Evolutionary conservation across 2,888 invertebrate species (phyloP).

Genomic region (Caenorhabditis sp.): DNA sequence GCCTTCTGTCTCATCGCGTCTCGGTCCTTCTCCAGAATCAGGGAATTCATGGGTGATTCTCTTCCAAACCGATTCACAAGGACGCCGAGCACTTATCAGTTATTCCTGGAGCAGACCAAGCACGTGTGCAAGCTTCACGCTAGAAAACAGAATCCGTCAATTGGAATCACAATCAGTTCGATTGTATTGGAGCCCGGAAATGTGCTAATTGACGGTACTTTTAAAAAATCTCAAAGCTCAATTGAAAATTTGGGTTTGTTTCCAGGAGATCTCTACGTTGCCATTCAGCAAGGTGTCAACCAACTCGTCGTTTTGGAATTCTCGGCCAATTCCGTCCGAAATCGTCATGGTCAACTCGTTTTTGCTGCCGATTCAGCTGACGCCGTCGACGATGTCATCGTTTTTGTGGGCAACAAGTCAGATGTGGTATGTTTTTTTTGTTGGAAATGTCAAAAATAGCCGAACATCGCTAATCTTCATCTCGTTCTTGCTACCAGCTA

Average conservation of each 20-base stretch:
- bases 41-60: slow-evolving; percentile 48
- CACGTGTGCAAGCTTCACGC: slow-evolving; percentile 36
- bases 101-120: slow-evolving; percentile 53
- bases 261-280: slow-evolving; percentile 46
- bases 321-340: slow-evolving; percentile 42
- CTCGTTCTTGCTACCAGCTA: too few species aligned
- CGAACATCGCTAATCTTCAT: neutral
- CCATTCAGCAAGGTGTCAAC: slow-evolving; percentile 39
- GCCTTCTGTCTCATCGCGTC: slow-evolving; percentile 35
- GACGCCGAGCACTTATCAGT: slow-evolving; percentile 53
- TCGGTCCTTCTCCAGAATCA: neutral
- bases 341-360: slow-evolving; percentile 48
- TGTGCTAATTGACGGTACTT: slow-evolving; percentile 48
- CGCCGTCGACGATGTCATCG: slow-evolving; percentile 50
- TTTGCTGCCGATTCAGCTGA: slow-evolving; percentile 17
- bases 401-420: slow-evolving; percentile 43
- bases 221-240: too few species aligned
- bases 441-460: neutral
- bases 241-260: too few species aligned
- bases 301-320: slow-evolving; percentile 53
- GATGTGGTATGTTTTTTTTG: slow-evolving; percentile 35
- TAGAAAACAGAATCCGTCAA: slow-evolving; percentile 21
- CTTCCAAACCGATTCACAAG: slow-evolving; percentile 45
- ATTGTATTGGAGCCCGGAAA: slow-evolving; percentile 59
- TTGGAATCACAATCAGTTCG: slow-evolving; percentile 26